Evolutionary conservation across 2,113 vertebrate species (phyloP), one percentile per base, ranked within the genome.

Genomic region (Pelobates fuscus): DNA sequence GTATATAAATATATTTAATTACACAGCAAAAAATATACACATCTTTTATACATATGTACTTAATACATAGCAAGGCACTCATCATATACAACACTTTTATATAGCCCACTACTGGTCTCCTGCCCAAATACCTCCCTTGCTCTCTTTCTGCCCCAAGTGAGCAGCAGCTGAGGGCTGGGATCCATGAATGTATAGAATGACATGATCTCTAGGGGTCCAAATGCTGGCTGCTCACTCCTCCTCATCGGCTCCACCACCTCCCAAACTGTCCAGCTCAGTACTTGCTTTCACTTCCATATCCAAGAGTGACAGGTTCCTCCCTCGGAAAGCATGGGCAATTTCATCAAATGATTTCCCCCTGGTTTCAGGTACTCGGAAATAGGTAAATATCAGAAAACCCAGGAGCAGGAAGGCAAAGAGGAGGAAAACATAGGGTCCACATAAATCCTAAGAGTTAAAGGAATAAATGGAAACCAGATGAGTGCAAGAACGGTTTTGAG

Each of bases 291-390:
- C 82, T 79, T 91, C 89, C 43, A 84, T 88, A 27, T 91, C 92
- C 82, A 94, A 82, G 77, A 92, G 89, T 2, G 88, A 88, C 0
- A 80, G 78, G 0, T 86, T 86, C 71, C 80, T 82, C 62, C 77
- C 81, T 15, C 81, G 85, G 80, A 97, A 97, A 78, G 81, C 80
- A 0, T 92, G 87, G 0, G 94, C 81, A 5, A 97, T 97, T 88
- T 97, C 92, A 80, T 97, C 94, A 3, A 97, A 97, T 0, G 94
- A 95, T 81, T 92, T 92, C 18, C 95, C 94, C 52, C 91, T 84
- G 0, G 95, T 97, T 82, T 97, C 95, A 0, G 95, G 95, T 44
- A 97, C 94, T 24, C 89, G 89, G 85, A 96, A 91, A 86, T 93
- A 97, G 15, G 95, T 97, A 89, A 93, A 96, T 80, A 92, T 65